Base-by-base conservation (phyloP, 2,888 invertebrate species). In the Himalopsyche anomala region DNA sequence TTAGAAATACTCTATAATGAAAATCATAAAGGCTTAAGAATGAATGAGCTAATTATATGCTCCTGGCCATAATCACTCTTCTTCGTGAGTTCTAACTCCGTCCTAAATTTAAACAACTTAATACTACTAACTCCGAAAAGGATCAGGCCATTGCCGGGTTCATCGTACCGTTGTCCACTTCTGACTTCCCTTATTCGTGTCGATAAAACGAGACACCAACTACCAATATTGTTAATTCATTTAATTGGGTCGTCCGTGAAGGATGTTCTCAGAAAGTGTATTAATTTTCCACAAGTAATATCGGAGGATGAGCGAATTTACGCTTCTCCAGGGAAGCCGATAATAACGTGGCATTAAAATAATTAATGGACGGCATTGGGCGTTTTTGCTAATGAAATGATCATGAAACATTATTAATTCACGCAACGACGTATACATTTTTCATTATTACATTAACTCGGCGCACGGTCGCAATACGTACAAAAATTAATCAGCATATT, bases 221-320 rank as follows among this genome's bases (percentile, higher is more conserved):
- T 11, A 62, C 62, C n/a, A 62, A 28, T 19, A 62, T 62, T 62
- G 62, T 62, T 62, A 62, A 62, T 62, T 62, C 4, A 62, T 19
- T 62, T 62, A 62, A 62, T n/a, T 62, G 62, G 62, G 28, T 62
- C 62, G 62, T 5, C 19, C 8, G 19, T 62, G 19, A 62, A 28
- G n/a, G 62, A 62, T 62, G 62, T 5, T 62, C 62, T 1, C 4
- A 62, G 62, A 62, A 62, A 62, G 15, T n/a, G 62, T 19, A 19
- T 17, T 56, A 62, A 19, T 19, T 19, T 62, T 62, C 8, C 62
- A 28, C 19, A 19, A 62, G 19, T 62, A 19, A 62, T 62, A 28
- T 62, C 8, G 62, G 19, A 8, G 62, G 28, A n/a, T 19, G 8
- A 62, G 8, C 19, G 62, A 62, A 19, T 62, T 8, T 19, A 62